phyloP scores from a whole-genome alignment of 2,888 invertebrate genomes.

The Globia sparganii region DNA sequence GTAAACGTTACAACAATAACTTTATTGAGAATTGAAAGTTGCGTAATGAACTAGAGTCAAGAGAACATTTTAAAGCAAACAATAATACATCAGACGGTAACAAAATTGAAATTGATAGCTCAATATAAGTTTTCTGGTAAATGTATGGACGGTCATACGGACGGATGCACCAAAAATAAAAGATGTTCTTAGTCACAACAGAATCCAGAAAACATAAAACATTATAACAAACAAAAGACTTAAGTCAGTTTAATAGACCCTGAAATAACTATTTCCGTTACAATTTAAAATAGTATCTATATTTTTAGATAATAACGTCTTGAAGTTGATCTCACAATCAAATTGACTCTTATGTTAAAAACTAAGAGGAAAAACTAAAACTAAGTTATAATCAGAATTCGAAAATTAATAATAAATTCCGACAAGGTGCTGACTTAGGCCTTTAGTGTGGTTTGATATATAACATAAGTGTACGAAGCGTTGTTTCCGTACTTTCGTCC shows the following conservation, averaged over 20 bases:
- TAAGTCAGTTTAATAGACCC: slow-evolving; percentile 6
- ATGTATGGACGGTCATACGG: slow-evolving; percentile 20
- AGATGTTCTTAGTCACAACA: slow-evolving; percentile 8
- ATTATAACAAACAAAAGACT: neutral
- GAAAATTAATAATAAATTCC: slow-evolving; percentile 5
- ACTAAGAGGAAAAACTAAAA: neutral
- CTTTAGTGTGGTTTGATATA: slow-evolving; percentile 31
- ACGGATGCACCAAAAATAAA: slow-evolving; percentile 15
- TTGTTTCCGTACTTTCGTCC: slow-evolving; percentile 26
- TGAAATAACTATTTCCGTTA: slow-evolving; percentile 12
- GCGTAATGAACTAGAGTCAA: neutral
- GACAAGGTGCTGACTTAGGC: slow-evolving; percentile 9
- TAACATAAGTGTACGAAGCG: slow-evolving; percentile 36
- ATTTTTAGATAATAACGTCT: slow-evolving; percentile 47
- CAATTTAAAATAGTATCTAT: slow-evolving; percentile 40
- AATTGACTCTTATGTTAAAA: slow-evolving; percentile 36
- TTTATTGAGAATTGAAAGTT: neutral
- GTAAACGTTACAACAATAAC: neutral
- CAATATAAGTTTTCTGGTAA: neutral
- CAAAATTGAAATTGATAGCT: neutral
- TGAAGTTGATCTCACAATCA: slow-evolving; percentile 47
- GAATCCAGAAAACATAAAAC: slow-evolving; percentile 20
- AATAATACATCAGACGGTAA: neutral
- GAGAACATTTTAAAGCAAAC: neutral
- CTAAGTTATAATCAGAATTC: slow-evolving; percentile 11